Evolutionary conservation across 2,888 invertebrate species (phyloP).

Genomic region (Hypomecis atomaria): DNA sequence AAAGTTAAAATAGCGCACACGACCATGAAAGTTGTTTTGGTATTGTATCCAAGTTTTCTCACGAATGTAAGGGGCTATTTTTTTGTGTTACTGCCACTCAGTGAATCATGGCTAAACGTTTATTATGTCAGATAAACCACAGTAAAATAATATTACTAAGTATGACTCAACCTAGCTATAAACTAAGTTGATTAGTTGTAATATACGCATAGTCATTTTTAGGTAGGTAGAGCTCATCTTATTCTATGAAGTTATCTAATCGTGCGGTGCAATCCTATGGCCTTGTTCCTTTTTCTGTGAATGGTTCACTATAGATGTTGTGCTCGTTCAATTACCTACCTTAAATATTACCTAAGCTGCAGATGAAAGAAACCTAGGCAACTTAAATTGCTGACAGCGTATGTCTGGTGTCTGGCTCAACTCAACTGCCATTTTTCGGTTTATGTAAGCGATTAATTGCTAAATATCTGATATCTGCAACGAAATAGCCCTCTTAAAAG

Average conservation of each 20-base stretch:
- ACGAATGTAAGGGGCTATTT: neutral
- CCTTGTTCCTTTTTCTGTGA: slow-evolving; percentile 28
- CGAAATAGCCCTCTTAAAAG: slow-evolving; percentile 53
- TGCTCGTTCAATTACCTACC: slow-evolving; percentile 19
- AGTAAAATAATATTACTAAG: slow-evolving; percentile 15
- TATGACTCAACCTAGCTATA: slow-evolving; percentile 15
- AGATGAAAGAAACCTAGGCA: slow-evolving; percentile 29
- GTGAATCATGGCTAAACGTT: slow-evolving; percentile 6
- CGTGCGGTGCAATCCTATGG: slow-evolving; percentile 19
- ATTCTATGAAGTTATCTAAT: slow-evolving; percentile 24
- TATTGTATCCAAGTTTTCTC: slow-evolving; percentile 18
- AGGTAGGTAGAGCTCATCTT: slow-evolving; percentile 13
- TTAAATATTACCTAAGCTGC: slow-evolving; percentile 27
- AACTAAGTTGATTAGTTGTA: neutral
- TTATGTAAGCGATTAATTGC: slow-evolving; percentile 58
- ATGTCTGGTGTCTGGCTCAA: slow-evolving; percentile 36
- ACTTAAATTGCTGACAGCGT: slow-evolving; percentile 30
- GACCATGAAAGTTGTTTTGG: slow-evolving; percentile 37
- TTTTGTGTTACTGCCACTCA: neutral
- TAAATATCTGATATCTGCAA: slow-evolving; percentile 50
- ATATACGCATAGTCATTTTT: neutral
- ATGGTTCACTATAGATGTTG: slow-evolving; percentile 18
- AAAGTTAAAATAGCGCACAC: slow-evolving; percentile 40
- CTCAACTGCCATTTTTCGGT: slow-evolving; percentile 43
- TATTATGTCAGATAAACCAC: slow-evolving; percentile 14